phyloP scores from a whole-genome alignment of 2,797 vertebrate genomes.

The Octomys mimax region DNA sequence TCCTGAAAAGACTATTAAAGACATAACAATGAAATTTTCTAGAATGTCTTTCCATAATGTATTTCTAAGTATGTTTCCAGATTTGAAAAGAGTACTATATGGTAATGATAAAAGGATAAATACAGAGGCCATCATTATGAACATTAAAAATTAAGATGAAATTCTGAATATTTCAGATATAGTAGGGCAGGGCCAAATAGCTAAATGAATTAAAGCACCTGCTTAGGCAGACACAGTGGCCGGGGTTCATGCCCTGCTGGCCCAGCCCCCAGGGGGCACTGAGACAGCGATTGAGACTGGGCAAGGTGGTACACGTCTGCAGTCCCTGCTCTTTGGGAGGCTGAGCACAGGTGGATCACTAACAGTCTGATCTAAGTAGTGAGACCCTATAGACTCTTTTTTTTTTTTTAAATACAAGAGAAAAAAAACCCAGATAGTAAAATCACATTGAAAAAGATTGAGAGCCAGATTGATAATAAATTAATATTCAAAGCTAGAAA shows the following conservation, averaged over 20 bases:
- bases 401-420: too few species aligned
- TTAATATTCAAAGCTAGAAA: not conserved
- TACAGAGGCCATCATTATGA: not conserved
- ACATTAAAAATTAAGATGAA: not conserved
- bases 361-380: too few species aligned
- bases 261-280: too few species aligned
- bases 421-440: not conserved
- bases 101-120: not conserved
- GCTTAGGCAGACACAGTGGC: too few species aligned
- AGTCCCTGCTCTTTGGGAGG: too few species aligned
- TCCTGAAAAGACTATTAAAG: conserved; percentile 6
- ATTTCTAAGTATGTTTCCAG: not conserved
- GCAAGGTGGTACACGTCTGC: too few species aligned
- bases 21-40: not conserved
- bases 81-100: not conserved
- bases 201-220: too few species aligned
- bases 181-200: too few species aligned
- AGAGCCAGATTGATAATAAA: not conserved
- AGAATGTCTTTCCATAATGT: conserved; percentile 34
- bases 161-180: not conserved
- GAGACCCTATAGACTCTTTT: too few species aligned
- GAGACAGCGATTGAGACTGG: too few species aligned
- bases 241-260: too few species aligned
- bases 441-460: not conserved
- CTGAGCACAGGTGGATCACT: too few species aligned